phyloP scores from a whole-genome alignment of 2,888 invertebrate genomes.

The Cinara cedri region DNA sequence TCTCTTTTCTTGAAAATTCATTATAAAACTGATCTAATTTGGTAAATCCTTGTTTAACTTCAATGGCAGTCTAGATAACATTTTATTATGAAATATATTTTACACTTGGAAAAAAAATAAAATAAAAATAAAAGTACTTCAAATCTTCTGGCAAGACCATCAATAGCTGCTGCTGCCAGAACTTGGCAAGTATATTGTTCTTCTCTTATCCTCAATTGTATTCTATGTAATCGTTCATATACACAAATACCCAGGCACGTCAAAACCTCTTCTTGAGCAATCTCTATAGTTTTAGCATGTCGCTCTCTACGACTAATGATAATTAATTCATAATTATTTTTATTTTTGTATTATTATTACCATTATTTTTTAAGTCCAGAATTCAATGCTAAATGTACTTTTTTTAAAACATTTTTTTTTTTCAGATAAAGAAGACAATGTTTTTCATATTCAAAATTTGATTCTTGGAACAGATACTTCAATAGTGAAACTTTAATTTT shows the following conservation, averaged over 20 bases:
- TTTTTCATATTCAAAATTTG: too few species aligned
- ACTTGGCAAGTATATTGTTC: slow-evolving; percentile 95
- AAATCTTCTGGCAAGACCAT: slow-evolving; percentile 86
- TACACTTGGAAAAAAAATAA: slow-evolving; percentile 15
- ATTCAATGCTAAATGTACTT: too few species aligned
- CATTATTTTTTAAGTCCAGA: too few species aligned
- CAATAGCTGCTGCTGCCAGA: slow-evolving; percentile 85
- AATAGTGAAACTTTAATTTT: too few species aligned
- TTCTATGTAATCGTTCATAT: slow-evolving; percentile 85
- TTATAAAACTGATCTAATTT: slow-evolving; percentile 87
- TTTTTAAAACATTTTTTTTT: too few species aligned
- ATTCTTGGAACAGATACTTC: too few species aligned
- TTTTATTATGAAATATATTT: slow-evolving; percentile 15
- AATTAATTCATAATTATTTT: slow-evolving; percentile 12
- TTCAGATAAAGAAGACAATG: too few species aligned
- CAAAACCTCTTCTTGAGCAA: slow-evolving; percentile 94
- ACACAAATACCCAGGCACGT: slow-evolving; percentile 93
- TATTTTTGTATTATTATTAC: neutral
- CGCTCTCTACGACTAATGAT: slow-evolving; percentile 72
- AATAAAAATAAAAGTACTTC: slow-evolving; percentile 65
- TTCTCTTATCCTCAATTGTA: slow-evolving; percentile 84
- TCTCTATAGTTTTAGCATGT: slow-evolving; percentile 95
- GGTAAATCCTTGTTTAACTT: slow-evolving; percentile 85
- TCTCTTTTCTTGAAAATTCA: slow-evolving; percentile 85
- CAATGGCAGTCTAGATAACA: slow-evolving; percentile 74